These are phyloP conservation scores for Menura novaehollandiae DNA, from an alignment of 2,113 vertebrate species.

Conservation along the genomic window DNA sequence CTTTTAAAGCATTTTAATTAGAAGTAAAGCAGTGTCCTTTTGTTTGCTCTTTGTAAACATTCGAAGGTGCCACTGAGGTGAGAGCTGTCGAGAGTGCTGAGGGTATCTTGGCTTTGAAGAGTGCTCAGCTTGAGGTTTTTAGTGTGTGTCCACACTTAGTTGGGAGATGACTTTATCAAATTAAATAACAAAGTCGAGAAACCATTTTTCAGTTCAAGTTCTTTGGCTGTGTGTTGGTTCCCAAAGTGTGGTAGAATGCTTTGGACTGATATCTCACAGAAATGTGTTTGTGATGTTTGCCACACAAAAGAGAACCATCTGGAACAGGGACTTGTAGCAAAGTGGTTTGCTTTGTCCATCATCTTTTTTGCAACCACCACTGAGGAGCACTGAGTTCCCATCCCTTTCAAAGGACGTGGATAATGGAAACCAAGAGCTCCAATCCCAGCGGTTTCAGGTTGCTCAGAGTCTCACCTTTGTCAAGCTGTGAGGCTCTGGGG, in stretches of 20 bases:
- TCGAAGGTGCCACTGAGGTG: neutral
- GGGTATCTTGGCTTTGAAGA: neutral
- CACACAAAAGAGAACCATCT: neutral
- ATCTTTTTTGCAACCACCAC: neutral
- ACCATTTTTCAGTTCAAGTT: neutral
- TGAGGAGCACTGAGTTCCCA: neutral
- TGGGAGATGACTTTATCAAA: neutral
- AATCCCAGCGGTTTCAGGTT: neutral
- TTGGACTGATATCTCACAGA: neutral
- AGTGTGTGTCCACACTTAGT: neutral
- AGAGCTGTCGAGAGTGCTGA: neutral
- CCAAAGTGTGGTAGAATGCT: neutral
- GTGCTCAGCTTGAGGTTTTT: neutral
- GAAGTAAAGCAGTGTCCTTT: conserved; percentile 50
- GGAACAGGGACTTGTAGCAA: neutral
- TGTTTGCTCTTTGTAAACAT: conserved; percentile 7
- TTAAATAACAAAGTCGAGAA: neutral
- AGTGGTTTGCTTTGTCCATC: neutral
- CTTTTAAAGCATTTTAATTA: conserved; percentile 72
- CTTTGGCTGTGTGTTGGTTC: neutral
- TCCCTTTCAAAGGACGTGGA: neutral
- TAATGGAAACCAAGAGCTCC: neutral
- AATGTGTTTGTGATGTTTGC: neutral
- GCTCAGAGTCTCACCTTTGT: neutral
- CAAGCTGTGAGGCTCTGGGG: fast-evolving